phyloP scores from a whole-genome alignment of 2,888 invertebrate genomes.

The Dasysyrphus albostriatus region DNA sequence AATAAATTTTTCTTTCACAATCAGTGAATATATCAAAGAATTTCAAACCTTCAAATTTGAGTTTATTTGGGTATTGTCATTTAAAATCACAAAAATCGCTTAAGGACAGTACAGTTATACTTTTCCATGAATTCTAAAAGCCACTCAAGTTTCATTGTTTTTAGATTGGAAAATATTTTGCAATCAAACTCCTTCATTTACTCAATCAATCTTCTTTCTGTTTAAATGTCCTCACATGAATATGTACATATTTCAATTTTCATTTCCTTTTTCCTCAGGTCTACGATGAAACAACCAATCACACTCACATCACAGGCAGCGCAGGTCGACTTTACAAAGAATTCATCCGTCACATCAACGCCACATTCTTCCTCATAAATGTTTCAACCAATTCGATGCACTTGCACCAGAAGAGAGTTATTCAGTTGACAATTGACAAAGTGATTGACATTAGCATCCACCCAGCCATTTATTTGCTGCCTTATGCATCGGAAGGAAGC shows the following conservation, averaged over 20 bases:
- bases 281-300: constrained; percentile 39
- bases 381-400: constrained; percentile 42
- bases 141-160: too few relatives aligned
- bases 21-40: too few relatives aligned
- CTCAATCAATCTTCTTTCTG: neutral
- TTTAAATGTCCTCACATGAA: neutral
- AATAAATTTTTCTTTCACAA: too few relatives aligned
- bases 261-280: constrained; percentile 25
- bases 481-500: constrained; percentile 63
- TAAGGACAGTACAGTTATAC: too few relatives aligned
- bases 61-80: too few relatives aligned
- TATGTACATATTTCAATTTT: neutral
- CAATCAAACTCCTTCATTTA: neutral
- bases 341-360: constrained; percentile 69
- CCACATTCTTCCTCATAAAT: constrained; percentile 52
- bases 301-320: constrained; percentile 65
- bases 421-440: constrained; percentile 51
- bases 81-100: too few relatives aligned
- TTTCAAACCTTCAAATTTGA: too few relatives aligned
- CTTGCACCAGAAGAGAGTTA: constrained; percentile 52
- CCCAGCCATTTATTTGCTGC: constrained; percentile 66
- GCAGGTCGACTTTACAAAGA: constrained; percentile 73
- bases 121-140: too few relatives aligned
- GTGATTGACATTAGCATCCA: constrained; percentile 76
- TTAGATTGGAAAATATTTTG: too few relatives aligned